A percentile compares a stretch with the other conserved stretches of the same genome.
phyloP scores from a whole-genome alignment of 2,797 vertebrate genomes.

The Columba guinea region DNA sequence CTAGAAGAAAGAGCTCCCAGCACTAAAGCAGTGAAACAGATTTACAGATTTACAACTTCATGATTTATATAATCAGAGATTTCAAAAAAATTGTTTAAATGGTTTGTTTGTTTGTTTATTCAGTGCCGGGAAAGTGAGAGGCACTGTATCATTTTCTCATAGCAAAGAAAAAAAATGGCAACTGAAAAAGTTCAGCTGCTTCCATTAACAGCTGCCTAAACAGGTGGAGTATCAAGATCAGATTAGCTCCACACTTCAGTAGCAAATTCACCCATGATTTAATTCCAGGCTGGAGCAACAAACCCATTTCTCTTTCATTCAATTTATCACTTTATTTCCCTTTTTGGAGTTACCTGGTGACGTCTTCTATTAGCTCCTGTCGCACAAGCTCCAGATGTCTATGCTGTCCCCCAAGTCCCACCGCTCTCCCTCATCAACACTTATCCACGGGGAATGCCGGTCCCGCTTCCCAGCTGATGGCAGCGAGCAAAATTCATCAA shows the following conservation, averaged over 20 bases:
- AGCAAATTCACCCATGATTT: slow-evolving; percentile 34
- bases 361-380: slow-evolving; percentile 21
- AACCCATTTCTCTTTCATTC: neutral
- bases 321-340: neutral
- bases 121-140: neutral
- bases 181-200: slow-evolving; percentile 54
- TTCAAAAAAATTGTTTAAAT: neutral
- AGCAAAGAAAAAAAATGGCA: slow-evolving; percentile 25
- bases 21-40: neutral
- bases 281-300: neutral
- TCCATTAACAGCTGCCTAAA: slow-evolving; percentile 48
- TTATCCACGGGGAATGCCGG: neutral
- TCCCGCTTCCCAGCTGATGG: neutral
- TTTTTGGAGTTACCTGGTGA: slow-evolving; percentile 23
- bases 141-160: neutral
- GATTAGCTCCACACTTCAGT: slow-evolving; percentile 18
- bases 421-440: neutral
- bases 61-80: neutral
- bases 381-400: neutral
- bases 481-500: neutral
- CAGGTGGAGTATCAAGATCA: slow-evolving; percentile 42
- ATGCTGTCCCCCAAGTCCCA: slow-evolving; percentile 28
- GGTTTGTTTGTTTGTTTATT: neutral
- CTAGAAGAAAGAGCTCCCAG: neutral
- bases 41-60: neutral